Evolutionary conservation across 1,140 invertebrate genomes (phyloP).

Genomic region (Trinorchestia longiramus): DNA sequence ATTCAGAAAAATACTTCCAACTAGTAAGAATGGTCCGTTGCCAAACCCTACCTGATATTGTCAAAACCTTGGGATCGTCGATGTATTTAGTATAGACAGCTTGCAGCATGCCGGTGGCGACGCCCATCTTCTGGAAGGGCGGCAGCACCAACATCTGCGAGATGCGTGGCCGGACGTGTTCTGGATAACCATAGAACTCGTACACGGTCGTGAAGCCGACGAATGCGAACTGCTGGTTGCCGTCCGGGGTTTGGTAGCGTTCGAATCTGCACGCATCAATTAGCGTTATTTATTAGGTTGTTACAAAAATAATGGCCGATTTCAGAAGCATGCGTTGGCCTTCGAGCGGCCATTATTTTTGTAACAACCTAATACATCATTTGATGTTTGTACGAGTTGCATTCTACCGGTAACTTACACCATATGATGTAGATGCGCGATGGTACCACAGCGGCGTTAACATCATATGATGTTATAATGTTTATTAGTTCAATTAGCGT

Average conservation of each 20-base stretch:
- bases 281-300: too few relatives aligned
- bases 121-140: constrained; percentile 86
- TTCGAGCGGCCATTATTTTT: too few relatives aligned
- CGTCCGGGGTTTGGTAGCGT: constrained; percentile 73
- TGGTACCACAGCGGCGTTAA: too few relatives aligned
- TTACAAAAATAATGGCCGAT: too few relatives aligned
- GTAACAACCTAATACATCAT: too few relatives aligned
- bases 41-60: constrained; percentile 82
- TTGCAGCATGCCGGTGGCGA: constrained; percentile 83
- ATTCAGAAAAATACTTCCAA: neutral
- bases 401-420: too few relatives aligned
- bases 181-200: constrained; percentile 94
- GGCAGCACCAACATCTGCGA: constrained; percentile 92
- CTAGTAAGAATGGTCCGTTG: neutral
- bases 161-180: constrained; percentile 86
- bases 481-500: too few relatives aligned
- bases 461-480: too few relatives aligned
- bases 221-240: constrained; percentile 79
- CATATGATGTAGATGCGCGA: too few relatives aligned
- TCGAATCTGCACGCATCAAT: constrained; percentile 79
- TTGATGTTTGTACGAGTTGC: too few relatives aligned
- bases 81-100: constrained; percentile 85
- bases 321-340: too few relatives aligned
- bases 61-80: constrained; percentile 79
- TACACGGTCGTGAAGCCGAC: constrained; percentile 93